Conservation (phyloP, 2,888 invertebrate species). For the Limnephilus lunatus region DNA sequence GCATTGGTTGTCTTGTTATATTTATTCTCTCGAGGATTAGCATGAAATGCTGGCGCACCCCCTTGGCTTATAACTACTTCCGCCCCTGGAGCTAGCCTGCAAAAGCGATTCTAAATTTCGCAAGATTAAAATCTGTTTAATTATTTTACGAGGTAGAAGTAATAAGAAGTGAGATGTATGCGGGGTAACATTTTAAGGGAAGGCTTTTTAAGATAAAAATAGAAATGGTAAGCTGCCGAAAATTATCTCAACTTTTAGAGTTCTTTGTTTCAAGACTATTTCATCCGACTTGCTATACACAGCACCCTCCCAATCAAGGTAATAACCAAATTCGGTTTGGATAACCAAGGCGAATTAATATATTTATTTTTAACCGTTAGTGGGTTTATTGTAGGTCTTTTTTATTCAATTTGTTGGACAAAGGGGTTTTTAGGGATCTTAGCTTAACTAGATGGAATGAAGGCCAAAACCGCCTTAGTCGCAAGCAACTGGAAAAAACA, state of each 20-base stretch:
- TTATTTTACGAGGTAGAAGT: neutral
- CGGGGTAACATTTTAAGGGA: neutral
- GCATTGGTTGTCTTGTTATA: neutral
- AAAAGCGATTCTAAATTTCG: neutral
- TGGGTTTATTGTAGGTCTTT: no score
- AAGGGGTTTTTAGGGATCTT: no score
- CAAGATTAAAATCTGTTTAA: neutral
- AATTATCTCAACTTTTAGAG: neutral
- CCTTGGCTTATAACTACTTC: neutral
- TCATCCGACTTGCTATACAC: no score
- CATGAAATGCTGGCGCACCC: neutral
- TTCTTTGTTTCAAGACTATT: neutral
- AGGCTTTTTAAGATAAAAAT: neutral
- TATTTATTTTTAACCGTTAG: no score
- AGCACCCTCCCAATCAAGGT: no score
- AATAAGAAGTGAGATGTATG: neutral
- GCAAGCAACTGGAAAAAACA: no score
- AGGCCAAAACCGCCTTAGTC: no score
- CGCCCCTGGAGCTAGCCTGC: neutral
- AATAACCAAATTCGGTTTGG: no score
- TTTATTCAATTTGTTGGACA: no score
- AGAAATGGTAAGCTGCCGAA: neutral
- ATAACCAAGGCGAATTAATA: no score
- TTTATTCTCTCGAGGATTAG: neutral
- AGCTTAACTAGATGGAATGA: no score